Evolutionary conservation across 1,140 invertebrate species (phyloP).

Genomic region (Gryllus bimaculatus): DNA sequence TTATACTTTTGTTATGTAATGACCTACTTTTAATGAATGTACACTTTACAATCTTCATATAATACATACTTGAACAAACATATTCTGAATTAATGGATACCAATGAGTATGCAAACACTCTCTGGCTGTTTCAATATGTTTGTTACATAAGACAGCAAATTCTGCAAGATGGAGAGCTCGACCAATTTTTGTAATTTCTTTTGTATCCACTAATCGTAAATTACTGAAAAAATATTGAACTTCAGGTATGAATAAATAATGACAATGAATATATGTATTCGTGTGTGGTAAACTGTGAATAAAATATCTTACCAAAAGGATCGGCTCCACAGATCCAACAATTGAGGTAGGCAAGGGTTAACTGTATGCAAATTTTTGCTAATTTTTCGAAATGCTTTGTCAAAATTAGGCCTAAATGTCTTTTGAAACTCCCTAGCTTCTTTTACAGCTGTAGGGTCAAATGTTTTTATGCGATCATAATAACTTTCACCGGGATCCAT

Average conservation of each 20-base stretch:
- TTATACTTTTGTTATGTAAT: background rate
- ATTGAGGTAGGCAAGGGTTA: slow-evolving; percentile 71
- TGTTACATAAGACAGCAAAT: slow-evolving; percentile 42
- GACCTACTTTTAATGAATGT: slow-evolving; percentile 24
- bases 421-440: slow-evolving; percentile 43
- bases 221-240: slow-evolving; percentile 33
- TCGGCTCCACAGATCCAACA: slow-evolving; percentile 72
- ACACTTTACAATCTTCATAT: background rate
- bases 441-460: slow-evolving; percentile 46
- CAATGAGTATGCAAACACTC: slow-evolving; percentile 45
- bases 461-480: slow-evolving; percentile 27
- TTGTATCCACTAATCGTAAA: slow-evolving; percentile 43
- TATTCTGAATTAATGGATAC: slow-evolving; percentile 48
- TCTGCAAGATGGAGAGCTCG: slow-evolving; percentile 43
- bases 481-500: slow-evolving; percentile 51
- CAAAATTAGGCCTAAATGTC: slow-evolving; percentile 46
- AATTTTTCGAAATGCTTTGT: slow-evolving; percentile 39
- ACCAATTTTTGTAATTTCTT: slow-evolving; percentile 36
- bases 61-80: slow-evolving; percentile 37
- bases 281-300: background rate
- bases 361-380: slow-evolving; percentile 61
- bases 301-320: slow-evolving; percentile 46
- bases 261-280: background rate
- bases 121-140: slow-evolving; percentile 42
- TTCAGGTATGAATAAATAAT: background rate